Conservation (phyloP, 1,140 invertebrate species). For the Nasonia giraulti region DNA sequence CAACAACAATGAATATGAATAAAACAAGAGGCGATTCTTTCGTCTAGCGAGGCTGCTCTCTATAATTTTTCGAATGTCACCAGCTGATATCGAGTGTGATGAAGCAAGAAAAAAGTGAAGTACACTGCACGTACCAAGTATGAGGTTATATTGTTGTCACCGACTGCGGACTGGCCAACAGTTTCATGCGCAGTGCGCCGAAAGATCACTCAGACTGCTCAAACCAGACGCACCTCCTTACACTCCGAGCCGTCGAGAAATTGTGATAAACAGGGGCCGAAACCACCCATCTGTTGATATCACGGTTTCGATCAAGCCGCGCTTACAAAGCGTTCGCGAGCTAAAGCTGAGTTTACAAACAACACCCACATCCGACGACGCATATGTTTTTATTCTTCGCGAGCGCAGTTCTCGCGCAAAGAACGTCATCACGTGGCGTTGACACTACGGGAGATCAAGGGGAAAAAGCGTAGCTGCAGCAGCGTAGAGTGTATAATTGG, state of each 20-base stretch:
- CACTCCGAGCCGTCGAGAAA: neutral
- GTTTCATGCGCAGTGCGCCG: slow-evolving; percentile 15
- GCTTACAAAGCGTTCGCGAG: slow-evolving; percentile 9
- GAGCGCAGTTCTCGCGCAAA: neutral
- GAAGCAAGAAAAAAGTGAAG: neutral
- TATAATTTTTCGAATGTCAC: neutral
- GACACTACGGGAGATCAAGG: neutral
- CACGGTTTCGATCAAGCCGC: neutral
- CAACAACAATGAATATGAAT: neutral
- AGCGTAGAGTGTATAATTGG: neutral
- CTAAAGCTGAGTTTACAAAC: neutral
- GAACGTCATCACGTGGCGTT: slow-evolving; percentile 26
- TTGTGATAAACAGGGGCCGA: neutral
- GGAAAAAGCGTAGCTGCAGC: slow-evolving; percentile 10
- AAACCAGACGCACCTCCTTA: neutral
- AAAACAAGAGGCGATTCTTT: neutral
- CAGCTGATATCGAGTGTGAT: neutral
- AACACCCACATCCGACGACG: neutral
- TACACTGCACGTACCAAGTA: neutral
- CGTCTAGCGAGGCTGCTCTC: neutral
- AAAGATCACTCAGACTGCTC: neutral
- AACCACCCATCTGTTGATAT: slow-evolving; percentile 47
- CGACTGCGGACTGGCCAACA: no score
- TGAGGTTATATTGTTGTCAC: slow-evolving; percentile 10
- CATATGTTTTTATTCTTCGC: no score